A percentile compares a stretch with the other conserved stretches of the same genome.
phyloP scores from a whole-genome alignment of 2,888 invertebrate species.

The Neuroscelio doddi region DNA sequence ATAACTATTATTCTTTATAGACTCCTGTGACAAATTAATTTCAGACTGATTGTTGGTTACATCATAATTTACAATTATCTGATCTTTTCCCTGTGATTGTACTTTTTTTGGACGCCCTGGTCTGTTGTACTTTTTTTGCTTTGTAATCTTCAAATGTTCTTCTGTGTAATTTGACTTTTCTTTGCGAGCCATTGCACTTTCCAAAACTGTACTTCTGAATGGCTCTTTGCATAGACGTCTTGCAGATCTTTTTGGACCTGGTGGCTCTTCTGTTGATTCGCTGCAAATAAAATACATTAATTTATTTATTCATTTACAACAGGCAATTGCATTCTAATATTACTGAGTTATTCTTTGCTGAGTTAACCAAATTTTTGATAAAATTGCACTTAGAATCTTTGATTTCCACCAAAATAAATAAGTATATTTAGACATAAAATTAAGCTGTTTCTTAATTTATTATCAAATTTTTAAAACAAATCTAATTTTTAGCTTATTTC shows the following conservation, averaged over 20 bases:
- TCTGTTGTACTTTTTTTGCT: constrained; percentile 62
- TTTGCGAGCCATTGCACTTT: constrained; percentile 82
- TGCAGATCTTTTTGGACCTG: constrained; percentile 77
- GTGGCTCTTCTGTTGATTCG: constrained; percentile 59
- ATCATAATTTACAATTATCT: constrained; percentile 47
- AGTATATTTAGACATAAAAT: no score
- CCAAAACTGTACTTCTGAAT: constrained; percentile 75
- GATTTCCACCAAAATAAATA: constrained; percentile 69
- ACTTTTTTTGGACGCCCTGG: constrained; percentile 66
- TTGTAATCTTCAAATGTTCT: constrained; percentile 61
- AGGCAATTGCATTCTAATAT: no score
- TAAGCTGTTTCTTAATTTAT: no score
- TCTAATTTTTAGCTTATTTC: no score
- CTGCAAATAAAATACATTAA: constrained; percentile 43
- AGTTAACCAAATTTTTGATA: no score
- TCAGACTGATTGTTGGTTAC: constrained; percentile 52
- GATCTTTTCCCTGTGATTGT: constrained; percentile 9
- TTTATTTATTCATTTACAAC: not conserved
- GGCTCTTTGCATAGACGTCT: constrained; percentile 78
- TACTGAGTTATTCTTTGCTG: no score
- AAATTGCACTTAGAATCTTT: constrained; percentile 65
- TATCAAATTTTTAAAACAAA: no score
- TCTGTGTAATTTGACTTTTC: constrained; percentile 78
- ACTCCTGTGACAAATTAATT: constrained; percentile 53
- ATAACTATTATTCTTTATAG: constrained; percentile 51